These are phyloP conservation scores for Schizopygopsis malacanthus DNA, from an alignment of 2,797 vertebrate species.

Conservation along the genomic window DNA sequence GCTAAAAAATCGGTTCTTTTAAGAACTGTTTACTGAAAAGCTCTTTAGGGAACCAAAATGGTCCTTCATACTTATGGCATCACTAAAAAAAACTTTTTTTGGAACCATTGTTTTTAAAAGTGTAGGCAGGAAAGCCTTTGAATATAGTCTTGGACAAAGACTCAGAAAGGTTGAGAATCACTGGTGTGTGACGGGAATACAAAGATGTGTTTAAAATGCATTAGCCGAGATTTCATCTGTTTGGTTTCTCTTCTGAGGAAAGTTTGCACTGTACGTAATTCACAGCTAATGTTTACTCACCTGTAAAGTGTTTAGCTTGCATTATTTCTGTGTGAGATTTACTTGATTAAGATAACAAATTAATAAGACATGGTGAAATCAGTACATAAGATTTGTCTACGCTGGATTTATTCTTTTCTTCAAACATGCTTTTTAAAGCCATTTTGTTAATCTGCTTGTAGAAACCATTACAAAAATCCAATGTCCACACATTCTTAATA, in stretches of 20 bases:
- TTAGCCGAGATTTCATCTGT: conserved; percentile 14
- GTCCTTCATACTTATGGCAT: neutral
- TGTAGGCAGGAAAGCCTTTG: neutral
- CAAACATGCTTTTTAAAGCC: neutral
- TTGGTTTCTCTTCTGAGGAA: conserved; percentile 58
- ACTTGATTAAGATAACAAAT: conserved; percentile 19
- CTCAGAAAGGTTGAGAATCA: neutral
- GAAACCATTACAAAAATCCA: neutral
- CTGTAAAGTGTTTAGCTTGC: conserved; percentile 10
- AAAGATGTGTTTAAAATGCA: conserved; percentile 13
- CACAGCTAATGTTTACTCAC: neutral
- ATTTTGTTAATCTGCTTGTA: neutral
- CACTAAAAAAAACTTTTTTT: neutral
- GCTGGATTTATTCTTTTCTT: neutral
- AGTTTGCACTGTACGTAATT: conserved; percentile 27
- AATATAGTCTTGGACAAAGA: neutral
- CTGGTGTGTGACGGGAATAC: neutral
- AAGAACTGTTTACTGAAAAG: neutral
- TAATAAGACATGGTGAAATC: neutral
- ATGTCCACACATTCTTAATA: neutral
- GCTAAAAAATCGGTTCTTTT: neutral
- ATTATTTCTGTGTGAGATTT: neutral
- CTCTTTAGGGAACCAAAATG: neutral
- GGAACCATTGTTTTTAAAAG: neutral
- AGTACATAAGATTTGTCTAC: neutral